Evolutionary conservation across 2,113 vertebrate genomes (phyloP).

Genomic region (Oceanodroma tethys): DNA sequence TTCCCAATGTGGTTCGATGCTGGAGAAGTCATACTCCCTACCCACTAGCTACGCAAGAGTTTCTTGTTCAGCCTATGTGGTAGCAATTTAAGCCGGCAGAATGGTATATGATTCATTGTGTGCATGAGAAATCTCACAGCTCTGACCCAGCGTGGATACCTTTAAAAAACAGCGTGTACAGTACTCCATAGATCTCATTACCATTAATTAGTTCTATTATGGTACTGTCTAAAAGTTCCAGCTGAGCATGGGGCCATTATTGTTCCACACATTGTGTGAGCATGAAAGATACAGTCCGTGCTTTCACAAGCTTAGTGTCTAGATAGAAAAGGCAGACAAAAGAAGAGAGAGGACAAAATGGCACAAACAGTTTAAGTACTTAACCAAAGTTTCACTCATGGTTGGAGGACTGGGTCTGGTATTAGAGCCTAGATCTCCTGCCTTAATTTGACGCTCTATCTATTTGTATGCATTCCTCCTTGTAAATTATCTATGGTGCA

Average conservation of each 20-base stretch:
- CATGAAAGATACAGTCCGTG: background rate
- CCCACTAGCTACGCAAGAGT: background rate
- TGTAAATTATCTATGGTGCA: background rate
- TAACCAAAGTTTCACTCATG: background rate
- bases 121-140: background rate
- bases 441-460: background rate
- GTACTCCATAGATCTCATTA: background rate
- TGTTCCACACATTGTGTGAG: background rate
- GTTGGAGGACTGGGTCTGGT: background rate
- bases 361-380: background rate
- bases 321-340: background rate
- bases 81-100: background rate
- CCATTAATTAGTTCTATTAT: slow-evolving; percentile 10
- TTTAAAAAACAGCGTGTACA: background rate
- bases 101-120: background rate
- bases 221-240: background rate
- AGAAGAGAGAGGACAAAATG: background rate
- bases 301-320: background rate
- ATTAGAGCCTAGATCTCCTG: background rate
- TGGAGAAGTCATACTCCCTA: background rate
- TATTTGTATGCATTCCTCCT: background rate
- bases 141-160: background rate
- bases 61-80: background rate
- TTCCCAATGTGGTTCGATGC: background rate
- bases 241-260: background rate